Evolutionary conservation across 2,888 invertebrate genomes (phyloP), one percentile per base, ranked within the genome.

Genomic region (Phortica okadai): DNA sequence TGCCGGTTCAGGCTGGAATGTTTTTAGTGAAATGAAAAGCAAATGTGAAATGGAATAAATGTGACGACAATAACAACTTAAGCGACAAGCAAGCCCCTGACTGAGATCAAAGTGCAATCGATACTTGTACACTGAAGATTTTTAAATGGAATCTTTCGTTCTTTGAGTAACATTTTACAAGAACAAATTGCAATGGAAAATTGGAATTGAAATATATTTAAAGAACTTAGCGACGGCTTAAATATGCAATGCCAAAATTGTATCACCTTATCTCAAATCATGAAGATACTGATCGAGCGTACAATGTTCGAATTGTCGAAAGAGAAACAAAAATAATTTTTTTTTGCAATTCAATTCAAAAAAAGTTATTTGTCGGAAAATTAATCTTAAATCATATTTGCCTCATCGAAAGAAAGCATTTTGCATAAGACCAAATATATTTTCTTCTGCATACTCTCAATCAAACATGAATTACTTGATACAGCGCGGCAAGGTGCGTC

Each of bases 391-490:
- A 33, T 33, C 1, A 33, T 33, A 33, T 33, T 33, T 33, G 33
- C 33, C 33, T 33, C 33, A 33, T 33, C 2, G 33, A 33, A 33
- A 2, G 33, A 33, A 1, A 33, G 33, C 33, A 33, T 33, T 33
- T 33, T 33, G 33, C 33, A 33, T 50, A 50, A 0, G 6, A 50
- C 14, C 14, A 50, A 6, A 0, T 14, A 50, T 11, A 2, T 50
- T 8, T 11, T 50, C 1, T 6, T 14, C 2, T 2, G 50, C 8
- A 50, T 50, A 50, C 50, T 1, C 8, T 14, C 4, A 5, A 50
- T 2, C 50, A 14, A 25, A 16, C 10, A 91, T 91, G 91, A 87
- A 91, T 77, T 90, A 89, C 58, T 79, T 91, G 0, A 80, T 89
- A 3, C 89, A 91, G 78, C 88, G 87, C 4, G 91, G 90, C 25